A percentile compares a stretch with the other conserved stretches of the same genome.
Conservation (phyloP, 1,140 invertebrate genomes). For the Drosophila rhopaloa region DNA sequence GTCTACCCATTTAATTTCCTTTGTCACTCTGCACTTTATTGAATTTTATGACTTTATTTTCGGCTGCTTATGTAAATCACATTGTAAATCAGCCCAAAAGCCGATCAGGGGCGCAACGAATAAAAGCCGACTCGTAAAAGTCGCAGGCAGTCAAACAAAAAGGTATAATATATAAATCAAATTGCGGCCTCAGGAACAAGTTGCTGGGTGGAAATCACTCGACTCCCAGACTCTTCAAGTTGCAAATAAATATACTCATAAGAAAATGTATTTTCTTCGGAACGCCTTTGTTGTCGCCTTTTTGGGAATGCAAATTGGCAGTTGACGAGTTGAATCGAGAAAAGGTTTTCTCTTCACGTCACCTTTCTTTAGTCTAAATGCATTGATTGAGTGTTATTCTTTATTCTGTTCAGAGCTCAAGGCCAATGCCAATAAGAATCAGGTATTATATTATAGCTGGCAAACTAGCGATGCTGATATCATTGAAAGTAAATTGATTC, state of each 20-base stretch:
- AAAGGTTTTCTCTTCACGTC: conserved; percentile 6
- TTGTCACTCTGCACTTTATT: conserved; percentile 76
- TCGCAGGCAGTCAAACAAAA: conserved; percentile 43
- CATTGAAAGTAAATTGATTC: not conserved
- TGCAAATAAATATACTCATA: conserved; percentile 32
- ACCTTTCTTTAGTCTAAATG: not conserved
- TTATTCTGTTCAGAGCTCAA: not conserved
- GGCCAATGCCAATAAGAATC: not conserved
- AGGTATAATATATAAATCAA: conserved; percentile 72
- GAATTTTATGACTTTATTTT: conserved; percentile 76
- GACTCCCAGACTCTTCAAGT: conserved; percentile 36
- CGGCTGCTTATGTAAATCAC: conserved; percentile 75
- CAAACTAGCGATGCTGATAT: not conserved
- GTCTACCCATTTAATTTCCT: conserved; percentile 65
- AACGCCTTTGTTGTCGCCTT: conserved; percentile 58
- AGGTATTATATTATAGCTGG: not conserved
- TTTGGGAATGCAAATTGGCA: conserved; percentile 65
- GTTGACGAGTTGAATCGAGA: conserved; percentile 42
- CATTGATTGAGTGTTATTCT: not conserved
- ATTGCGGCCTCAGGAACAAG: conserved; percentile 50
- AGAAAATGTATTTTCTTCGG: conserved; percentile 18
- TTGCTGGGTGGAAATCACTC: conserved; percentile 14
- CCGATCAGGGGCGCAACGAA: conserved; percentile 36
- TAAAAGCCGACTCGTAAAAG: conserved; percentile 46
- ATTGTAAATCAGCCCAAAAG: conserved; percentile 66